Evolutionary conservation across 64 coral and sea anemone species (phyloP), one percentile per base, ranked within the genome.

Genomic region (Dendrophyllia cribrosa): DNA sequence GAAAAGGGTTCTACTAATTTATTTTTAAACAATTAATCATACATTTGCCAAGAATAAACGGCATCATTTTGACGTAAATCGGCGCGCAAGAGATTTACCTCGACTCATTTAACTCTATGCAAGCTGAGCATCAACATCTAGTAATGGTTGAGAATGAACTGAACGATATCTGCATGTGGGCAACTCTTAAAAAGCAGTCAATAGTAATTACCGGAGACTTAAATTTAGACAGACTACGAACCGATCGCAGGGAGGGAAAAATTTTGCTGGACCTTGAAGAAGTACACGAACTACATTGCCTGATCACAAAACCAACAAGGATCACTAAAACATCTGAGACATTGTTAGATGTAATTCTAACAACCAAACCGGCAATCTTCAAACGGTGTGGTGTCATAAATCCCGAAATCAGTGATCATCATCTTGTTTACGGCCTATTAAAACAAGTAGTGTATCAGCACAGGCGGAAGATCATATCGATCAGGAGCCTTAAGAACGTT

Each of bases 81-180:
- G 34, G 34, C 34, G 34, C 34, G 34, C 34, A 34, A 34, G 34
- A 34, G 34, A 34, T 34, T 34, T 34, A 34, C 34, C 34, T 34
- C 34, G 34, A 34, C 34, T 34, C 34, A 34, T 34, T 34, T 34
- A 34, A 34, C 34, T 34, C 34, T 48, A 80, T 59, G 34, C 77
- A 50, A 11, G 84, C 1, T 59, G 17, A 16, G 6, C 53, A 26
- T 25, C 64, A 85, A 6, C 66, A 86, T 55, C 66, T 69, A 49
- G 44, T 7, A 66, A 4, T 10, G 7, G 44, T 86, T 11, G 83
- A 70, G 67, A 63, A 86, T 11, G 83, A 86, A 86, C 49, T 86
- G 59, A 66, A 86, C 15, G 63, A 49, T 20, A 23, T 91, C 6
- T 91, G 89, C 66, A 83, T 91, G 89, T 83, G 89, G 89, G 76